A percentile compares a stretch with the other conserved stretches of the same genome.
phyloP scores from a whole-genome alignment of 1,140 invertebrate species.

The Drosophila obscura region DNA sequence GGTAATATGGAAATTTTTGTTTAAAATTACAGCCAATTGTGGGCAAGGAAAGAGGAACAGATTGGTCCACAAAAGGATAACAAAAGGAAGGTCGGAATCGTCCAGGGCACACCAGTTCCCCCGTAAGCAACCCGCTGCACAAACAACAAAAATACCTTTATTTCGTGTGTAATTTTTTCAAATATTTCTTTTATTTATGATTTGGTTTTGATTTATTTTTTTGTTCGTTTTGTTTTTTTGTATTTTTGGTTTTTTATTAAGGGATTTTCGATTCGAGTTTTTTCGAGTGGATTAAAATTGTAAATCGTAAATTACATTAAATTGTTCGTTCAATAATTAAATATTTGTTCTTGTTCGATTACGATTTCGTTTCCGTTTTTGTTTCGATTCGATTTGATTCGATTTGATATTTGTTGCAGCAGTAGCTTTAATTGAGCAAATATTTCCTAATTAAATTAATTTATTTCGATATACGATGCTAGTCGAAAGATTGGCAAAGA shows the following conservation, averaged over 20 bases:
- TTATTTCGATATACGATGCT: constrained; percentile 13
- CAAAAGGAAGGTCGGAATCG: too few relatives aligned
- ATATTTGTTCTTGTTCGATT: constrained; percentile 29
- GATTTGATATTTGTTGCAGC: constrained; percentile 45
- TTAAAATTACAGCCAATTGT: constrained; percentile 49
- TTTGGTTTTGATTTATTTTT: constrained; percentile 14
- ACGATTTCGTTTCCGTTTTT: constrained; percentile 2
- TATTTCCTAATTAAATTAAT: constrained; percentile 58
- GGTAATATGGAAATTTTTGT: constrained; percentile 52
- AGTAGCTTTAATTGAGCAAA: constrained; percentile 56
- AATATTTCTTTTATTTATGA: constrained; percentile 34
- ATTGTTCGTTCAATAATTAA: constrained; percentile 47
- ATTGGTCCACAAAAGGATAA: neutral
- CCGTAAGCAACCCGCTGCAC: too few relatives aligned
- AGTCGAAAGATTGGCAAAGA: constrained; percentile 5
- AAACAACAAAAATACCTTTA: neutral
- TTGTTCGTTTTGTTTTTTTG: constrained; percentile 8
- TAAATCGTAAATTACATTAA: constrained; percentile 48
- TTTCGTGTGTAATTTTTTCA: constrained; percentile 12
- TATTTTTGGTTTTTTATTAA: neutral
- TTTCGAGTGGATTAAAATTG: constrained; percentile 39
- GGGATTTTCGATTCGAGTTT: constrained; percentile 28
- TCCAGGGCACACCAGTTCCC: too few relatives aligned
- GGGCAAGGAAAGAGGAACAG: neutral
- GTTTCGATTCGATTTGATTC: constrained; percentile 25